Evolutionary conservation across 2,888 invertebrate species (phyloP), one percentile per base, ranked within the genome.

Genomic region (Eupithecia exiguata): DNA sequence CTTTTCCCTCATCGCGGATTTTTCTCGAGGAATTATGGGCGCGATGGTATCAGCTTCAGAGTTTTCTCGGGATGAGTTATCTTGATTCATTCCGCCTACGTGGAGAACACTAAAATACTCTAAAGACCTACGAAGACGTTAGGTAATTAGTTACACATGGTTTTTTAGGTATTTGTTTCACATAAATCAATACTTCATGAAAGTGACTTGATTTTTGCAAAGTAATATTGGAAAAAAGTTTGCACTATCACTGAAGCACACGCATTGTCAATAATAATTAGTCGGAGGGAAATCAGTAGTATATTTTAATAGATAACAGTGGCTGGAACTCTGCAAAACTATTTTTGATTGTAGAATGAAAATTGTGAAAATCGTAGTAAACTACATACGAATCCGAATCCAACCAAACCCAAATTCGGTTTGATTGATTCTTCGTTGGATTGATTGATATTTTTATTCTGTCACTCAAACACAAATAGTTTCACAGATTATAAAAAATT

Each of bases 1-100:
- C 89, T 97, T 97, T 83, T 96, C 96, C 86, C 96, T 96, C 91
- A 95, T 94, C 77, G 89, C 90, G 89, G 94, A 89, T 84, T 94
- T 94, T 83, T 95, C 94, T 85, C 90, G 89, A 6, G 94, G 92
- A 80, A 92, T 93, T 68, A 92, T 91, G 18, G 92, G 90, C 69
- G 90, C 88, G 77, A 92, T 87, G 70, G 89, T 88, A 81, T 94
- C 94, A 49, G 91, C 88, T 89, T 94, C 94, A 61, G 92, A 89
- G 84, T 92, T 93, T 83, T 94, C 94, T 88, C 91, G 92, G 68
- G 93, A 89, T 25, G 92, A 90, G 83, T 90, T 93, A 86, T 94
- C 93, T 81, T 92, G 85, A 93, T 93, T 93, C 94, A 94, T 94
- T 82, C 88, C 91, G 91, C 69, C 67, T 69, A 62, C 40, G 65